Base-by-base conservation (phyloP, 2,888 invertebrate species). In the Ichneumon xanthorius region DNA sequence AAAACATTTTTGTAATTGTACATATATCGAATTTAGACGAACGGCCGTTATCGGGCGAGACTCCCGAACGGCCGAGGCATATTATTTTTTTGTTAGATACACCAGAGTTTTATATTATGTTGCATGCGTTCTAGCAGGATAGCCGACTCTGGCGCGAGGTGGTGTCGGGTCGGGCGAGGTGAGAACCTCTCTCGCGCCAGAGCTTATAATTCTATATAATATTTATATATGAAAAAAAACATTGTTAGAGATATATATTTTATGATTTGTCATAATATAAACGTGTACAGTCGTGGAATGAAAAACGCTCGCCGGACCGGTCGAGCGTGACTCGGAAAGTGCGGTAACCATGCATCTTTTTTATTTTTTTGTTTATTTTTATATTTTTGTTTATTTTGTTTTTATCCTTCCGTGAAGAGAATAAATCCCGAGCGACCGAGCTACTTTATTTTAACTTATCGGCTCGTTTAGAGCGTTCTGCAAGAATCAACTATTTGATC, bases 71-170 rank as follows among this genome's bases (percentile, higher is more conserved):
- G 61, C 79, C 73, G 73, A 70, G 55, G 33, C 71, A 72, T 80
- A 82, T 82, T 71, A 68, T 45, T 78, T 68, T 78, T 82, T 86
- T 80, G 77, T 82, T 88, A 82, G 73, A 85, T 63, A 77, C 79
- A 86, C 82, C 82, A 87, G 88, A 87, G 87, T 88, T 88, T 88
- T 85, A 86, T 85, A 82, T 87, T 87, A 87, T 61, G 87, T 87
- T 87, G 87, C 88, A 88, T 88, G 87, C 87, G 85, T 81, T 85
- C 40, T 85, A 82, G 82, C 65, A 68, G 40, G 45, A 80, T 85
- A 85, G 76, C 80, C 80, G 37, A 72, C 61, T 85, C 76, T 73
- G 76, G 7, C 58, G 61, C 58, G 50, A 79, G 45, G 2, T 50
- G 81, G 55, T 40, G 11, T 40, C 11, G 11, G 72, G 63, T 37